These are phyloP conservation scores for Paramisgurnus dabryanus DNA, from an alignment of 2,113 vertebrate genomes.

Conservation along the genomic window DNA sequence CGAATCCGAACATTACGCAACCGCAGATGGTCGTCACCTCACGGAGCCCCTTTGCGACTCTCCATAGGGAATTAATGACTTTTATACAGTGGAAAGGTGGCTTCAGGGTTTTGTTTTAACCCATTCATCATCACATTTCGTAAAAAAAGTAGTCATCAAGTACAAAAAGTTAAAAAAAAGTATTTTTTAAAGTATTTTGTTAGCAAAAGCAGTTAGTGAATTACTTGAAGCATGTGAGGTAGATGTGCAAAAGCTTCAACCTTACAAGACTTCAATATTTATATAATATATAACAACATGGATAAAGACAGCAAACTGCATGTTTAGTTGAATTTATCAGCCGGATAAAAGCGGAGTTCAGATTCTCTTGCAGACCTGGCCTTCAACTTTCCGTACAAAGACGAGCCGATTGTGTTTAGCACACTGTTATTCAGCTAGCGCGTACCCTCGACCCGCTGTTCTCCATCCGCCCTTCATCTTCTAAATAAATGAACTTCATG, in stretches of 20 bases:
- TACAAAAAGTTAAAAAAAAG: not conserved
- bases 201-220: not conserved
- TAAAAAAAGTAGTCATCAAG: no score
- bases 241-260: not conserved
- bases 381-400: slow-evolving; percentile 3
- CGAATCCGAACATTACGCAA: no score
- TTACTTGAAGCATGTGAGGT: not conserved
- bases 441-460: slow-evolving; percentile 7
- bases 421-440: not conserved
- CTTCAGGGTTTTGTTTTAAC: no score
- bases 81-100: no score
- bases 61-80: no score
- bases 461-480: slow-evolving; percentile 4
- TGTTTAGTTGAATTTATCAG: not conserved
- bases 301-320: not conserved
- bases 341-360: not conserved
- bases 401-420: not conserved
- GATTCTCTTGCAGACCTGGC: not conserved
- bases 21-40: no score
- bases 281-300: no score
- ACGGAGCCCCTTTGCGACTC: no score
- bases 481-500: not conserved
- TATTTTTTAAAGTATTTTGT: no score
- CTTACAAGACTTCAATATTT: no score
- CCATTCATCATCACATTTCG: no score